Percentiles rank a stretch among this genome's conserved stretches.
phyloP scores from a whole-genome alignment of 2,113 vertebrate species.

The Ochotona curzoniae region DNA sequence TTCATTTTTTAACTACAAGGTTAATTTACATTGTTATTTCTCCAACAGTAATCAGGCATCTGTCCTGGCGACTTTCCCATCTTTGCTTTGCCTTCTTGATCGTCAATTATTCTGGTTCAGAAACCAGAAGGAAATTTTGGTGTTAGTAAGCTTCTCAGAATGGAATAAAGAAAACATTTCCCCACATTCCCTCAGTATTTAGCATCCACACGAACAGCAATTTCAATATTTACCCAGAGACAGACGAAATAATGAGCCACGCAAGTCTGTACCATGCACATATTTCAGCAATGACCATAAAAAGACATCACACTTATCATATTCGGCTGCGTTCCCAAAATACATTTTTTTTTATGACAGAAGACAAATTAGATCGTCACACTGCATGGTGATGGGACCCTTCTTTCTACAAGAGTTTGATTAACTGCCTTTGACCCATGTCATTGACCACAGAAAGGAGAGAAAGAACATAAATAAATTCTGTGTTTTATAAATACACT shows the following conservation, averaged over 20 bases:
- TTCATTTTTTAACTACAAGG: neutral
- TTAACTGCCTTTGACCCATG: slow-evolving; percentile 76
- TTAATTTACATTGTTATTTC: slow-evolving; percentile 34
- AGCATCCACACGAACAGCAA: slow-evolving; percentile 66
- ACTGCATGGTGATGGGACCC: slow-evolving; percentile 62
- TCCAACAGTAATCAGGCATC: neutral
- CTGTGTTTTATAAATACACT: slow-evolving; percentile 50
- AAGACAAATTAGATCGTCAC: slow-evolving; percentile 75
- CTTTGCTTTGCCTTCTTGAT: slow-evolving; percentile 25
- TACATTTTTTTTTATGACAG: slow-evolving; percentile 76
- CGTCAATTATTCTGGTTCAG: slow-evolving; percentile 55
- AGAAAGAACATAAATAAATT: slow-evolving; percentile 74
- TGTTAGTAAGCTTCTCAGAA: slow-evolving; percentile 67
- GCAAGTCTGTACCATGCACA: slow-evolving; percentile 65
- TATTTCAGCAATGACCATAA: slow-evolving; percentile 68
- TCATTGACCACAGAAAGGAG: slow-evolving; percentile 74
- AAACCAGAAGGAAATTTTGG: slow-evolving; percentile 68
- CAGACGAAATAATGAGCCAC: slow-evolving; percentile 74
- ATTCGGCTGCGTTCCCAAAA: slow-evolving; percentile 74
- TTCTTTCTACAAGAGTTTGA: slow-evolving; percentile 72
- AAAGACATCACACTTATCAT: slow-evolving; percentile 71
- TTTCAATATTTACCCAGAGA: slow-evolving; percentile 78
- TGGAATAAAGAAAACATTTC: slow-evolving; percentile 63
- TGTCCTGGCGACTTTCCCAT: neutral
- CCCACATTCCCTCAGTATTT: slow-evolving; percentile 67